Evolutionary conservation across 2,888 invertebrate genomes (phyloP).

Genomic region (Spatulosminthurus flaviceps): DNA sequence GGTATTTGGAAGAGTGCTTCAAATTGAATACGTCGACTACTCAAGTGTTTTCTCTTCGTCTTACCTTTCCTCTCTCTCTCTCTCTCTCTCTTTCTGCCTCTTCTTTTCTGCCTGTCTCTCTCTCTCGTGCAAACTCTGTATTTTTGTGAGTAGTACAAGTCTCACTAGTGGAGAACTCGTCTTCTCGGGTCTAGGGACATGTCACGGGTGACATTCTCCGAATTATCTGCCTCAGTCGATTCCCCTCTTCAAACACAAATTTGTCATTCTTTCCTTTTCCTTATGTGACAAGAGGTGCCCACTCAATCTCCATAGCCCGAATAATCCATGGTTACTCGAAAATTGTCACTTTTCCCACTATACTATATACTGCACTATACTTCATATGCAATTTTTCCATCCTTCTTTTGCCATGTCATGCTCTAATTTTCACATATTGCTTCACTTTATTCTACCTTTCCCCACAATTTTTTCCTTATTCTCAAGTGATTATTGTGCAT

Average conservation of each 20-base stretch:
- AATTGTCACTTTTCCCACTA: background rate
- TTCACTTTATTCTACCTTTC: background rate
- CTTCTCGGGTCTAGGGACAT: constrained; percentile 49
- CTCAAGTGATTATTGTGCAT: background rate
- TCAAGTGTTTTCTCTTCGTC: constrained; percentile 63
- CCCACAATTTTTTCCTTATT: background rate
- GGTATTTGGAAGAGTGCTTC: constrained; percentile 62
- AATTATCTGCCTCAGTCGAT: constrained; percentile 52
- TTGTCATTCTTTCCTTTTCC: constrained; percentile 55
- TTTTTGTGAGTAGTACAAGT: background rate
- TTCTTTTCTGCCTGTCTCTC: constrained; percentile 24
- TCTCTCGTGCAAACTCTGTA: background rate
- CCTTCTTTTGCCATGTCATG: background rate
- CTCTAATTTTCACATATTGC: background rate
- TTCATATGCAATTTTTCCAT: no score
- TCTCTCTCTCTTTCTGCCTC: constrained; percentile 14
- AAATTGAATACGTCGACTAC: constrained; percentile 62
- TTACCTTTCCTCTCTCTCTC: constrained; percentile 55
- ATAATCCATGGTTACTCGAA: constrained; percentile 23
- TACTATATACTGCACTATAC: no score
- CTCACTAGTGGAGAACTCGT: background rate
- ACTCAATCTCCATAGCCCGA: constrained; percentile 16
- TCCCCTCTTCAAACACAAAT: constrained; percentile 55
- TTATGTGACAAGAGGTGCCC: background rate
- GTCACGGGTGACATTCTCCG: constrained; percentile 56